Evolutionary conservation across 1,140 invertebrate genomes (phyloP).

Genomic region (Gryllus bimaculatus): DNA sequence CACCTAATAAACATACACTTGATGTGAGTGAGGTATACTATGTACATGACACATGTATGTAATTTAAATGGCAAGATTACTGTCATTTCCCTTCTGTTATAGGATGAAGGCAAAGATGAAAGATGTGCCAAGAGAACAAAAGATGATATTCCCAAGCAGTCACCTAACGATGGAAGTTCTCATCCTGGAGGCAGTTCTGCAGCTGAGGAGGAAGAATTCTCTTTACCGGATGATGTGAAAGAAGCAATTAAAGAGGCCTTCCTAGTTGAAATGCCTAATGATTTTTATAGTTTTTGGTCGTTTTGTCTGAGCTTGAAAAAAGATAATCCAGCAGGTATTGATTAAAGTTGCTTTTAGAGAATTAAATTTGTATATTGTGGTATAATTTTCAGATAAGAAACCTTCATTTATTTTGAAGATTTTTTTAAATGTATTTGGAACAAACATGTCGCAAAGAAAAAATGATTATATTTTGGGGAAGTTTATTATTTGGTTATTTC

Average conservation of each 20-base stretch:
- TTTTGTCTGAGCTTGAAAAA: conserved; percentile 59
- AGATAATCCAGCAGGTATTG: conserved; percentile 43
- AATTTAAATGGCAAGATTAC: too few species aligned
- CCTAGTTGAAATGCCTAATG: conserved; percentile 75
- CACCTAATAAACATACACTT: neutral
- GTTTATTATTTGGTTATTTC: neutral
- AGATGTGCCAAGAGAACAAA: too few species aligned
- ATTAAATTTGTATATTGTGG: neutral
- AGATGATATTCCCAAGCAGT: too few species aligned
- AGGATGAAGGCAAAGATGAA: too few species aligned
- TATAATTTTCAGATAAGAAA: neutral
- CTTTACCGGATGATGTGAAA: conserved; percentile 25
- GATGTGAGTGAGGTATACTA: too few species aligned
- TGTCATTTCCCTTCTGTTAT: too few species aligned
- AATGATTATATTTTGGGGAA: neutral
- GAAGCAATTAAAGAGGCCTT: conserved; percentile 62
- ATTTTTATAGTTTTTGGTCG: conserved; percentile 79
- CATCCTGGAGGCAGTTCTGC: too few species aligned
- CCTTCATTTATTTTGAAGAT: neutral
- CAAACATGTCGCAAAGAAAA: neutral
- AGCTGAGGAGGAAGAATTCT: neutral
- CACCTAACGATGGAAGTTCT: too few species aligned
- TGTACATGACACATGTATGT: too few species aligned
- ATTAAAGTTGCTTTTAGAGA: neutral
- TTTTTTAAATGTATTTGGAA: neutral